Conservation (phyloP, 2,113 vertebrate species). For the Penelope pileata region DNA sequence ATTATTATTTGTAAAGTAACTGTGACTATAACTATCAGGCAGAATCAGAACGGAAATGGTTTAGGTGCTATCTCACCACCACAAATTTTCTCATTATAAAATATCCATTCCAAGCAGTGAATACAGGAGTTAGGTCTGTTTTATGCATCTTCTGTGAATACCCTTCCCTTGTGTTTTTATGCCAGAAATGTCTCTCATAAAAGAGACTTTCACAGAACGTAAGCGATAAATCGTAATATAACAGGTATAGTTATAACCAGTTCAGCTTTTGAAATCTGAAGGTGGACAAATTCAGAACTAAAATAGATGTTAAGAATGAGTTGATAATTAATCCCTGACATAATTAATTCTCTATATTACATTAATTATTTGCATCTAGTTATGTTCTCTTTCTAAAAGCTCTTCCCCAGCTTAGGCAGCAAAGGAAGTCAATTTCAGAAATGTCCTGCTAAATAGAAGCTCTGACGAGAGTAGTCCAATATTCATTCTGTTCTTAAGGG, state of each 20-base stretch:
- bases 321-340: neutral
- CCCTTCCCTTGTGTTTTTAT: neutral
- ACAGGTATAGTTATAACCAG: fast-evolving
- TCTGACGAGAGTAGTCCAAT: fast-evolving
- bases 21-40: neutral
- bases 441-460: neutral
- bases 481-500: neutral
- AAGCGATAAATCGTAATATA: neutral
- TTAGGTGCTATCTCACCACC: neutral
- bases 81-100: neutral
- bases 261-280: neutral
- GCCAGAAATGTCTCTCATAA: neutral
- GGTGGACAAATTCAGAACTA: neutral
- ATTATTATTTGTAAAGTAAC: neutral
- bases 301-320: neutral
- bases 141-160: neutral
- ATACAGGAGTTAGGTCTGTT: neutral
- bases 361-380: neutral
- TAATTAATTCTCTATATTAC: neutral
- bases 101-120: neutral
- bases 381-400: neutral
- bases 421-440: neutral
- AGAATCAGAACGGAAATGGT: neutral
- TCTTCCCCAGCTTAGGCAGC: neutral
- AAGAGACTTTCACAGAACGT: neutral